phyloP scores from a whole-genome alignment of 2,888 invertebrate genomes.

The Nebria brevicollis region DNA sequence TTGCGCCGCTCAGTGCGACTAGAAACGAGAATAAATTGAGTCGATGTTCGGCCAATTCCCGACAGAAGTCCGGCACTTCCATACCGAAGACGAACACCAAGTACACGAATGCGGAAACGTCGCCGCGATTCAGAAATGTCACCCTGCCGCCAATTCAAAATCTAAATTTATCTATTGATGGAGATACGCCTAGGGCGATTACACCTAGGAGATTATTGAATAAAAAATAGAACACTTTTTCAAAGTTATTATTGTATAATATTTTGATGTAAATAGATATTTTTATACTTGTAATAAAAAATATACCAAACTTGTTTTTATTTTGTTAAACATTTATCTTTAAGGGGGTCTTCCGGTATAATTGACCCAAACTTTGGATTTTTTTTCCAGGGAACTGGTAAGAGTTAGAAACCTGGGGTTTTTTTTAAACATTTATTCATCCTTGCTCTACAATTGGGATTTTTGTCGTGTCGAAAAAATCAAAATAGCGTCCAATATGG shows the following conservation, averaged over 20 bases:
- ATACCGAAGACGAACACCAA: conserved; percentile 9
- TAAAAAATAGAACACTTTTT: conserved; percentile 14
- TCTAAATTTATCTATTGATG: conserved; percentile 48
- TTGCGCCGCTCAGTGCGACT: conserved; percentile 33
- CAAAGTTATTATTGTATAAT: conserved; percentile 16
- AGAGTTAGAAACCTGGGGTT: too few relatives aligned
- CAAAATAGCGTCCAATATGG: too few relatives aligned
- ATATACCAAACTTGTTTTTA: neutral
- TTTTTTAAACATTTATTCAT: too few relatives aligned
- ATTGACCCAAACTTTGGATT: too few relatives aligned
- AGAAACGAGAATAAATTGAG: conserved; percentile 27
- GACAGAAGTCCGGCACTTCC: conserved; percentile 33
- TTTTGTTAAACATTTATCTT: too few relatives aligned
- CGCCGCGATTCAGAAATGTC: conserved; percentile 50
- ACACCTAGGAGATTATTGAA: conserved; percentile 53
- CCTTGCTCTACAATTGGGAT: too few relatives aligned
- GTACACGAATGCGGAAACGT: conserved; percentile 26
- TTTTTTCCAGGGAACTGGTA: too few relatives aligned
- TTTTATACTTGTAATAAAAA: conserved; percentile 28
- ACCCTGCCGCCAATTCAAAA: conserved; percentile 56
- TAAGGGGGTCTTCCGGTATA: too few relatives aligned
- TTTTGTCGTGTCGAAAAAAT: too few relatives aligned
- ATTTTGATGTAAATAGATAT: conserved; percentile 25
- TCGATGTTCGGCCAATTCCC: conserved; percentile 22
- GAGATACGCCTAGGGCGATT: conserved; percentile 58